Base-by-base conservation (phyloP, 2,888 invertebrate genomes). In the Sabatieria punctata region DNA sequence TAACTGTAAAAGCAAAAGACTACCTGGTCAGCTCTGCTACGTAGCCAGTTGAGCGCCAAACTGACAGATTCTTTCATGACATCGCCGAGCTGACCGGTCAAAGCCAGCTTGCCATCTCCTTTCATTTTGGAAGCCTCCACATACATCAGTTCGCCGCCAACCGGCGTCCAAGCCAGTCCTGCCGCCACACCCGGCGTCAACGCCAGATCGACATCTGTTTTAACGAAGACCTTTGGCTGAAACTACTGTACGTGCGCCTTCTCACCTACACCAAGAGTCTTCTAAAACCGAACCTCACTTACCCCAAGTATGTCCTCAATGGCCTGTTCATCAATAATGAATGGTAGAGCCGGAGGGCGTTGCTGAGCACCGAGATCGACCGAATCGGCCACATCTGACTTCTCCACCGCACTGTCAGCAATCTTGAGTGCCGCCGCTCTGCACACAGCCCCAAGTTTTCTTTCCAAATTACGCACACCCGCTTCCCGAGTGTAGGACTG, bases 61-160 rank as follows among this genome's bases (percentile, higher is more conserved):
- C 66, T 67, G 2, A 74, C 74, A 8, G 74, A 74, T 59, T 75
- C 75, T 54, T 73, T 70, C 69, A 75, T 71, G 15, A 75, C 73
- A 48, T 71, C 68, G 2, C 75, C 75, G 21, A 74, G 63, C 47
- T 72, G 70, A 15, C 75, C 75, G 1, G 75, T 75, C 49, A 74
- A 63, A 3, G 68, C 66, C 22, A 75, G 59, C 48, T 70, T 68
- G 1, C 74, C 74, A 33, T 68, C 66, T 6, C 73, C 73, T 8
- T 65, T 65, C 60, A 69, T 68, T 51, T 64, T 61, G 2, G 68
- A 68, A 2, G 72, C 70, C 57, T 74, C 74, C 4, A 74, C 71
- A 53, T 71, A 66, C 63, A 72, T 58, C 23, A 74, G 68, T 51
- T 70, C 67, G 22, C 74, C 74, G 41, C 74, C 74, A 53, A 65